Percentiles rank a stretch among this genome's conserved stretches.
phyloP scores from a whole-genome alignment of 2,888 invertebrate genomes.

The Ophion ellenae region DNA sequence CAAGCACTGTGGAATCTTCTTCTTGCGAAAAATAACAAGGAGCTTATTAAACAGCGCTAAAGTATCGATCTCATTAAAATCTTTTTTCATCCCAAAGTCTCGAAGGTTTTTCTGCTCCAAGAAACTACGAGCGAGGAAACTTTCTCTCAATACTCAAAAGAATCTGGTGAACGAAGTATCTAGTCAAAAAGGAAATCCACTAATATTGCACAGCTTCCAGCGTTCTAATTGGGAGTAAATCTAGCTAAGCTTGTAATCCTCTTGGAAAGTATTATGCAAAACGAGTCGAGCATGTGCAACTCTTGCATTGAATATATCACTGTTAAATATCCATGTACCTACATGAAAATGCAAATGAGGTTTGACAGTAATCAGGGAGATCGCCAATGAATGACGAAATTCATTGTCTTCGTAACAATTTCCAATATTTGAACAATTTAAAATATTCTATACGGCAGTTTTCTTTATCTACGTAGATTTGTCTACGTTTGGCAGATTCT shows the following conservation, averaged over 20 bases:
- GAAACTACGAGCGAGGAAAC: background rate
- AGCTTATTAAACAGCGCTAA: no score
- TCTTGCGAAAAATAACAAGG: no score
- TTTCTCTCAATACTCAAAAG: background rate
- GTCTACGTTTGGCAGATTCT: no score
- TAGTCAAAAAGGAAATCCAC: background rate
- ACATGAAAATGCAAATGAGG: constrained; percentile 9
- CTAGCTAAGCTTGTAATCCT: constrained; percentile 14
- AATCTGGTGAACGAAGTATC: background rate
- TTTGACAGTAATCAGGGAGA: background rate
- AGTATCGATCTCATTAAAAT: background rate
- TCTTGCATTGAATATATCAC: background rate
- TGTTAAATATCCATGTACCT: background rate
- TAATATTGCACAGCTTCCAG: background rate
- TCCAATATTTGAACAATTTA: no score
- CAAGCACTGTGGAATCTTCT: no score
- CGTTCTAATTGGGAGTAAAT: background rate
- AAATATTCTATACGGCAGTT: no score
- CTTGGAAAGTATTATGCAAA: constrained; percentile 10
- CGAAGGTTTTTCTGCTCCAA: no score
- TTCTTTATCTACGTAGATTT: no score
- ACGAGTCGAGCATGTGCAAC: background rate
- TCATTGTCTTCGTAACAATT: no score
- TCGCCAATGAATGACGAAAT: no score
- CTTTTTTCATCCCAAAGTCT: no score